Percentiles rank a stretch among this genome's conserved stretches.
Conservation (phyloP, 2,797 vertebrate genomes). For the Sebastes trivittatus region DNA sequence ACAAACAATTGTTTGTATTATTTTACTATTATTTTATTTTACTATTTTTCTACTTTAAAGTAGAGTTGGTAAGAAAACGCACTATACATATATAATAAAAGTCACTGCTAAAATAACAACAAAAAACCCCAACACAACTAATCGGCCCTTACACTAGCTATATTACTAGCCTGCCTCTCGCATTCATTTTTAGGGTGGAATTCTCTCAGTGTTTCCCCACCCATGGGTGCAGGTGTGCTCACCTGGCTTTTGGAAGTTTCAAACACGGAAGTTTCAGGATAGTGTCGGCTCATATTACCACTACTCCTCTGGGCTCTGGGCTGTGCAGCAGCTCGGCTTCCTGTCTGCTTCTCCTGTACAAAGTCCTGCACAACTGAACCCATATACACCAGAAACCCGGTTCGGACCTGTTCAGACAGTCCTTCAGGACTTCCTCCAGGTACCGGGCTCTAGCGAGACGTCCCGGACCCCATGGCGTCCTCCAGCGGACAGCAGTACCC, state of each 20-base stretch:
- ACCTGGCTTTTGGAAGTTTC: conserved; percentile 28
- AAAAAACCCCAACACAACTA: background rate
- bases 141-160: rapidly evolving
- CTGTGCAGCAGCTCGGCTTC: too few relatives aligned
- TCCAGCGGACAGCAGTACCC: conserved; percentile 6
- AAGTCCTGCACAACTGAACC: background rate
- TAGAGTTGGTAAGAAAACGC: background rate
- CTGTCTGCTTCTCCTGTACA: background rate
- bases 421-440: background rate
- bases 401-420: too few relatives aligned
- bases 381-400: too few relatives aligned
- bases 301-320: background rate
- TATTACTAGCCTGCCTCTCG: rapidly evolving
- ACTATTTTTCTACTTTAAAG: background rate
- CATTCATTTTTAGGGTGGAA: conserved; percentile 21
- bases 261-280: conserved; percentile 66
- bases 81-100: too few relatives aligned
- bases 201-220: conserved; percentile 16
- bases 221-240: conserved; percentile 58
- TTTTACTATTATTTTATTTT: too few relatives aligned
- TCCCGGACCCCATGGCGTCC: conserved; percentile 37
- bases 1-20: too few relatives aligned
- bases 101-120: background rate
- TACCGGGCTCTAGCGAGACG: background rate
- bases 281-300: background rate